Base-by-base conservation (phyloP, 2,888 invertebrate species). In the Sepioteuthis lessoniana region DNA sequence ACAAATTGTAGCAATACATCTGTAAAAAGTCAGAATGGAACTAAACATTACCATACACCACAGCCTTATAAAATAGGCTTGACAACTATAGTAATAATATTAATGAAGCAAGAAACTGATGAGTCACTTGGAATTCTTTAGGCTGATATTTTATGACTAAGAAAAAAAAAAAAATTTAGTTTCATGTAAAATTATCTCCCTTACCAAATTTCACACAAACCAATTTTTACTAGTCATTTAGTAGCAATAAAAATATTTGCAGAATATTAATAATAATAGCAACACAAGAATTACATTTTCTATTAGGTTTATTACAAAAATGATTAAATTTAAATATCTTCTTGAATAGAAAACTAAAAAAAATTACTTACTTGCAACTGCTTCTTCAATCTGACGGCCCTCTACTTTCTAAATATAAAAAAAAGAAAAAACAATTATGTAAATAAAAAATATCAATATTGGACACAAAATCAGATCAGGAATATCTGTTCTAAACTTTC, bases 311-410 rank as follows among this genome's bases (percentile, higher is more conserved):
- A 50, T 50, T 50, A 50, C 50, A 50, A 50, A 50, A 50, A 19
- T 19, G 21, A 21, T 50, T 50, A n/a, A n/a, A n/a, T n/a, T n/a
- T n/a, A n/a, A n/a, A n/a, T n/a, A n/a, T n/a, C n/a, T n/a, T n/a
- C n/a, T n/a, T n/a, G n/a, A n/a, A n/a, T n/a, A n/a, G n/a, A n/a
- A n/a, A n/a, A n/a, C n/a, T n/a, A n/a, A n/a, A n/a, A n/a, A n/a
- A n/a, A n/a, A n/a, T n/a, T n/a, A n/a, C n/a, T n/a, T n/a, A n/a
- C n/a, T n/a, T n/a, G n/a, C 55, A 60, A 93, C 93, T n/a, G 93
- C 50, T 93, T 93, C 93, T 50, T 93, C 93, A 47, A 93, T 93
- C 93, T 93, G 93, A 55, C 93, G 50, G 28, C 93, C 93, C 60
- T 93, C 93, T 16, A 93, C 93, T 93, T 93, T 93, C 93, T 93